Evolutionary conservation across 2,113 vertebrate genomes (phyloP), one percentile per base, ranked within the genome.

Genomic region (Plectropomus leopardus): DNA sequence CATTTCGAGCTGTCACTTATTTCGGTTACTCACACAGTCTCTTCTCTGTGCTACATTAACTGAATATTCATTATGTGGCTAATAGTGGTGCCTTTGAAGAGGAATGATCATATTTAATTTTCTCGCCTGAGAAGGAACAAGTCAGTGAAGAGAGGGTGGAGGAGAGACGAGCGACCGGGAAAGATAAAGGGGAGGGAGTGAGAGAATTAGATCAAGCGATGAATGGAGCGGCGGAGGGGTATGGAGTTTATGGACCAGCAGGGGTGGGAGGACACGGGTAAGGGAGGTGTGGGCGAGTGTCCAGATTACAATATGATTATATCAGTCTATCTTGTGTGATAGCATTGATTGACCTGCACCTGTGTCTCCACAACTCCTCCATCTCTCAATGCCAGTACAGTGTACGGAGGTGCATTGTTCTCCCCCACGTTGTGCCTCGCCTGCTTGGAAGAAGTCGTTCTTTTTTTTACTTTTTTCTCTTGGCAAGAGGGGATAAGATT

Each of bases 61-160:
- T 83, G 89, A 90, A 92, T 92, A 92, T 94, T 93, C 93, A 90
- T 94, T 87, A 91, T 83, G 89, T 72, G 84, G 74, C 89, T 93
- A 93, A 92, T 93, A 86, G 91, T 83, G 69, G 87, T 51, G 88
- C 77, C 91, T 93, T 93, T 93, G 84, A 94, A 87, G 87, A 87
- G 82, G 86, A 89, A 91, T 90, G 88, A 92, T 92, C 88, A 86
- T 90, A 89, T 92, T 89, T 92, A 82, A 90, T 89, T 91, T 94
- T 91, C 86, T 87, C 4, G 86, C 73, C 82, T 78, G 88, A 89
- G 83, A 88, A 88, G 61, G 86, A 86, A 82, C 78, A 66, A 89
- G 84, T 75, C 72, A 59, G 78, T 1, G 75, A 87, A 76, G 76
- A 66, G 83, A 77, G 73, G 45, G 72, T 67, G 76, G 4, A 50